Conservation (phyloP, 2,797 vertebrate species). For the Clangula hyemalis region DNA sequence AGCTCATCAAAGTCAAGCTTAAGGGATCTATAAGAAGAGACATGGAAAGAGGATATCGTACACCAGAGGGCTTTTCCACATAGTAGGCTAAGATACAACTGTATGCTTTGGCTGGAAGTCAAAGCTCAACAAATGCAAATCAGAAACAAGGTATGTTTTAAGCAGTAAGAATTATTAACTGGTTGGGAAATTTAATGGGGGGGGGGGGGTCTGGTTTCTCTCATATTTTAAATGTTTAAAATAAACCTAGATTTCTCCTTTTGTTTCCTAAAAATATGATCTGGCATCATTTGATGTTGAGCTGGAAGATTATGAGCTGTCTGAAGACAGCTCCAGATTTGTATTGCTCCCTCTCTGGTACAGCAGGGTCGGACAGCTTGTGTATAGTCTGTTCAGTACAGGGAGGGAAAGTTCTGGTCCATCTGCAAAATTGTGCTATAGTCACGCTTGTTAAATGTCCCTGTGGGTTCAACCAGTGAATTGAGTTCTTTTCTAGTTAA, state of each 20-base stretch:
- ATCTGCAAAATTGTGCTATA: not conserved
- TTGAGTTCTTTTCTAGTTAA: not conserved
- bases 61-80: not conserved
- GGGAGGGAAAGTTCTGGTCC: not conserved
- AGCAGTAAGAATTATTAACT: not conserved
- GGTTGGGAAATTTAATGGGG: not conserved
- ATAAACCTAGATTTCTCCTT: not conserved
- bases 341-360: not conserved
- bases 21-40: not conserved
- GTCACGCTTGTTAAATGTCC: not conserved
- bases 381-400: not conserved
- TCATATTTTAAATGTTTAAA: not conserved
- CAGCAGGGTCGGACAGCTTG: not conserved
- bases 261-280: not conserved
- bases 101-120: not conserved
- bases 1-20: constrained; percentile 46
- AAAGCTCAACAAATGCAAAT: not conserved
- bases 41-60: not conserved
- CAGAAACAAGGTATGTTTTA: not conserved
- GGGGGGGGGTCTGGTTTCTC: not conserved
- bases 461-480: rapidly evolving
- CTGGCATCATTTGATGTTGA: not conserved
- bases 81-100: not conserved
- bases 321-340: not conserved
- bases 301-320: not conserved